These are phyloP conservation scores for Celastrina argiolus DNA, from an alignment of 2,888 invertebrate species.

Conservation along the genomic window DNA sequence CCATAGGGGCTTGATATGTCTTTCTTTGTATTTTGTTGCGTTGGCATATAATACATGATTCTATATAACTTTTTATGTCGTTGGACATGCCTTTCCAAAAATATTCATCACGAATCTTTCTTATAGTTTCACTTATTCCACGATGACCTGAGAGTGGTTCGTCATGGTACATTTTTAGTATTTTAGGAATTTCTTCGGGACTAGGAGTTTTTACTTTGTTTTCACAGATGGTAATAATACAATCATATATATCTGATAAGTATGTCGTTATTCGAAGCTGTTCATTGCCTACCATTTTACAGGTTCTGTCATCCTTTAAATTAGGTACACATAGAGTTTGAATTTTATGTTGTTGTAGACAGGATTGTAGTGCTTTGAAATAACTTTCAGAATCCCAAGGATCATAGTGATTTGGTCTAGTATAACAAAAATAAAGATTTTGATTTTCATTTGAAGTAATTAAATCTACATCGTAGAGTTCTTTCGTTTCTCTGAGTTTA, in stretches of 20 bases:
- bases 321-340: constrained; percentile 35
- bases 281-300: constrained; percentile 35
- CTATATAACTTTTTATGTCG: constrained; percentile 39
- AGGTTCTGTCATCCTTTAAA: constrained; percentile 34
- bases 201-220: constrained; percentile 35
- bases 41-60: constrained; percentile 38
- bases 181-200: constrained; percentile 37
- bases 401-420: constrained; percentile 36
- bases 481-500: constrained; percentile 34
- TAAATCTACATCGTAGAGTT: constrained; percentile 36
- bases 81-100: constrained; percentile 43
- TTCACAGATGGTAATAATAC: constrained; percentile 38
- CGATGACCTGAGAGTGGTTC: constrained; percentile 41
- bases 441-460: constrained; percentile 37
- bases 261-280: constrained; percentile 37
- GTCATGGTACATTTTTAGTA: constrained; percentile 40
- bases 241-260: constrained; percentile 38
- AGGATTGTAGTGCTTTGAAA: constrained; percentile 38
- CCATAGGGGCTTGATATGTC: constrained; percentile 42
- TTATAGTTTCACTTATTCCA: constrained; percentile 39
- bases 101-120: constrained; percentile 39
- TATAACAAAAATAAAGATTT: constrained; percentile 32
- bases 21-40: constrained; percentile 41
- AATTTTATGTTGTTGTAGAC: constrained; percentile 35
- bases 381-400: constrained; percentile 41